Evolutionary conservation across 2,113 vertebrate species (phyloP), one percentile per base, ranked within the genome.

Genomic region (Melospiza melodia): DNA sequence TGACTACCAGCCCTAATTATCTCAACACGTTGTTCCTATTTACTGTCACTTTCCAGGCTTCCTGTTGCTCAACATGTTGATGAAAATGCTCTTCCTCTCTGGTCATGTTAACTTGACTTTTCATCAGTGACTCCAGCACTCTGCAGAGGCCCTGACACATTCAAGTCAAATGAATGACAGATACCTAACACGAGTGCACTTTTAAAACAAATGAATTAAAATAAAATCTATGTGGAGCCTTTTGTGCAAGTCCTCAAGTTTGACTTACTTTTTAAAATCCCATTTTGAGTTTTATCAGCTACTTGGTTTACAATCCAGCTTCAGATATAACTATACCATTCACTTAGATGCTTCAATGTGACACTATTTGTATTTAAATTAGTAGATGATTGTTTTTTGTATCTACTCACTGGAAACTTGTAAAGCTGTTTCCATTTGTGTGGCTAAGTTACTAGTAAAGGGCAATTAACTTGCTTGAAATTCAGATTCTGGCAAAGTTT

Each of bases 1-100:
- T 97, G 96, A 93, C 96, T 97, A 96, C 96, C 67, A 93, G 91
- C 41, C 37, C 48, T 94, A 93, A 96, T 96, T 95, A 96, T 95
- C 95, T 97, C 88, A 96, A 95, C 95, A 96, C 92, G 87, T 96
- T 96, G 84, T 97, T 97, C 94, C 94, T 93, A 94, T 95, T 97
- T 96, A 96, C 94, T 97, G 96, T 97, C 95, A 89, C 92, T 95
- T 97, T 94, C 86, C 94, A 90, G 89, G 91, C 95, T 97, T 96
- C 93, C 95, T 95, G 95, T 97, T 97, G 91, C 97, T 97, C 96
- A 97, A 95, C 49, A 76, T 22, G n/a, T 62, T 92, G 85, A 83
- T 0, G 12, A 95, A 90, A 91, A 91, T 12, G 37, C 48, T 93
- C 83, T 97, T 93, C 95, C 95, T 93, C 90, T 81, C 80, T 94